Percentiles rank a stretch among this genome's conserved stretches.
Evolutionary conservation across 2,797 vertebrate genomes (phyloP).

Genomic region (Phrynocephalus guinanensis): DNA sequence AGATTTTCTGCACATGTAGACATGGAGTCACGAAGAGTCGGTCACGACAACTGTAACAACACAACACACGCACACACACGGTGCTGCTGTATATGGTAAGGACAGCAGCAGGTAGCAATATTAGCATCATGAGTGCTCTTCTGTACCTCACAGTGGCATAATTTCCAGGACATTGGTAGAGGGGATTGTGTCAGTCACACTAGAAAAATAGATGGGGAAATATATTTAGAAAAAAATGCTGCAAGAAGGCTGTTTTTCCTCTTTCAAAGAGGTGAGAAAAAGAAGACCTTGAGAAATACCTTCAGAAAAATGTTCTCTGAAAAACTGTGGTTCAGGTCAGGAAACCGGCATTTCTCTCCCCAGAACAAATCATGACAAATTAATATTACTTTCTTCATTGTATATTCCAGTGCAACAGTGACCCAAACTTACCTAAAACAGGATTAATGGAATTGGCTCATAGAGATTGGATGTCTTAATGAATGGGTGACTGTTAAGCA

Average conservation of each 20-base stretch:
- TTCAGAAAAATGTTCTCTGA: neutral
- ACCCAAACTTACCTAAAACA: neutral
- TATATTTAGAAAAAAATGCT: neutral
- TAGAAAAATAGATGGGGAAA: neutral
- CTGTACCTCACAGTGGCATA: neutral
- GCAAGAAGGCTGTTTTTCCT: too few species aligned
- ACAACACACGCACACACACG: too few species aligned
- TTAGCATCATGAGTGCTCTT: neutral
- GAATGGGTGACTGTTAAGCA: constrained; percentile 46
- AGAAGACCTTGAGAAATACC: neutral
- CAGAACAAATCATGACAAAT: constrained; percentile 1
- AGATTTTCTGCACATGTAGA: neutral
- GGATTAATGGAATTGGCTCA: constrained; percentile 17
- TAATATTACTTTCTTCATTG: constrained; percentile 16
- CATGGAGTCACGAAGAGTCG: too few species aligned
- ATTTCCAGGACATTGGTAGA: neutral
- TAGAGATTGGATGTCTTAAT: constrained; percentile 26
- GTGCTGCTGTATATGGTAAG: neutral
- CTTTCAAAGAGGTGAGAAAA: too few species aligned
- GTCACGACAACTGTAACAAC: too few species aligned
- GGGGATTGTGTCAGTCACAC: neutral
- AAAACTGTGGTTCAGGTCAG: neutral
- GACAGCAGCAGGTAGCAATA: neutral
- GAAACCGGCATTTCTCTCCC: neutral
- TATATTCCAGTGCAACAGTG: neutral